phyloP scores from a whole-genome alignment of 37 sponge, comb jelly and placozoan species.

The Aphrocallistes beatrix region DNA sequence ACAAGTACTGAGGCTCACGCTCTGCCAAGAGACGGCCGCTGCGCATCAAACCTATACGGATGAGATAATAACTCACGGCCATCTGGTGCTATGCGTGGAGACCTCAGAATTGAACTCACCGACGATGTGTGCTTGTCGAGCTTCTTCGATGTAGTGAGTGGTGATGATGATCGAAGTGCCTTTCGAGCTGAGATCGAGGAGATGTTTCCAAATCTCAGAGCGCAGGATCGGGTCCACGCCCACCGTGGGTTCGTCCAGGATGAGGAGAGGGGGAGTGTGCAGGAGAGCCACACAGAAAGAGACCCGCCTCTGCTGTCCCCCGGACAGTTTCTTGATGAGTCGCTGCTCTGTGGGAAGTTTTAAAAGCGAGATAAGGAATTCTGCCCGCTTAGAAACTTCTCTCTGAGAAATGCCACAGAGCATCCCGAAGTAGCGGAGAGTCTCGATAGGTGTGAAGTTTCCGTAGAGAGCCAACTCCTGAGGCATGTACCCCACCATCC shows the following conservation, averaged over 20 bases:
- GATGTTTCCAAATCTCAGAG: conserved; percentile 64
- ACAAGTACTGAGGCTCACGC: conserved; percentile 37
- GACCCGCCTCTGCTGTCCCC: conserved; percentile 70
- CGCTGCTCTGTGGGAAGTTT: conserved; percentile 42
- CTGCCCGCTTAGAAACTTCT: conserved; percentile 29
- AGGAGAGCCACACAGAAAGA: conserved; percentile 76
- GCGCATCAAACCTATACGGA: conserved; percentile 53
- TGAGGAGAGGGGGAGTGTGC: conserved; percentile 61
- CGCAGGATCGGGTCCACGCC: conserved; percentile 73
- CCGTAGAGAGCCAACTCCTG: conserved; percentile 67
- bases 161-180: conserved; percentile 61
- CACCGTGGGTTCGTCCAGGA: conserved; percentile 78
- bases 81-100: background rate
- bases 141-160: conserved; percentile 85
- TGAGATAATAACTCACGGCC: background rate
- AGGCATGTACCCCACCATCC: conserved; percentile 77
- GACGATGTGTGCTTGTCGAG: conserved; percentile 58
- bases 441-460: conserved; percentile 57
- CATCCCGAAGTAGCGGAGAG: conserved; percentile 61
- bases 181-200: conserved; percentile 29
- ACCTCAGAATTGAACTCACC: background rate
- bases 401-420: conserved; percentile 41
- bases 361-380: conserved; percentile 44
- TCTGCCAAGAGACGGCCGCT: conserved; percentile 63
- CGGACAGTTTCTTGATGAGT: conserved; percentile 50